These are phyloP conservation scores for Gandaritis pyraliata DNA, from an alignment of 2,888 invertebrate species.

Conservation along the genomic window DNA sequence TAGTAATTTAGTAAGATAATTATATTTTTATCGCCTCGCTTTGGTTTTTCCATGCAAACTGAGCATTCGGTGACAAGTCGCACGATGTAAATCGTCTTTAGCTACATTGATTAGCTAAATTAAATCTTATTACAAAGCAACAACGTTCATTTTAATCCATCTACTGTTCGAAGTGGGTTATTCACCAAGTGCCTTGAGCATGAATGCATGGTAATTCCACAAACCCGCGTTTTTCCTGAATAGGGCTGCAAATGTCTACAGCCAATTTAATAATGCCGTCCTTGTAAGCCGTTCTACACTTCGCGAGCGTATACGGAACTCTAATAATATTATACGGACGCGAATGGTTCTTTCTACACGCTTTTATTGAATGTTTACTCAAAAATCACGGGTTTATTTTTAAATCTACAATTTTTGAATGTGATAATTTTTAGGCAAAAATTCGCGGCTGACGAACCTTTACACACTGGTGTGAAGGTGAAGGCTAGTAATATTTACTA, in stretches of 20 bases:
- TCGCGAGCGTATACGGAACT: conserved; percentile 49
- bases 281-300: conserved; percentile 52
- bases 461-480: no score
- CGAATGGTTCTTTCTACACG: conserved; percentile 15
- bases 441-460: no score
- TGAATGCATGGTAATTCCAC: conserved; percentile 48
- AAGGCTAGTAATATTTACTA: no score
- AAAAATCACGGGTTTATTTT: background rate
- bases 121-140: background rate
- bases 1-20: no score
- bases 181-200: conserved; percentile 10
- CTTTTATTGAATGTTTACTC: conserved; percentile 27
- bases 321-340: conserved; percentile 55
- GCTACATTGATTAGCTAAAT: no score
- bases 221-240: conserved; percentile 59
- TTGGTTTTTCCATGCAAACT: no score
- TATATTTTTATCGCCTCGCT: no score
- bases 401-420: background rate
- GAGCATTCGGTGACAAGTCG: no score
- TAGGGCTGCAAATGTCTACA: conserved; percentile 55
- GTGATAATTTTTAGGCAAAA: no score
- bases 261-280: conserved; percentile 72
- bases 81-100: no score
- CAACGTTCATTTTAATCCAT: background rate
- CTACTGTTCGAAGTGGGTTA: background rate